Evolutionary conservation across 1,140 invertebrate genomes (phyloP), one percentile per base, ranked within the genome.

Genomic region (Mactra quadrangularis): DNA sequence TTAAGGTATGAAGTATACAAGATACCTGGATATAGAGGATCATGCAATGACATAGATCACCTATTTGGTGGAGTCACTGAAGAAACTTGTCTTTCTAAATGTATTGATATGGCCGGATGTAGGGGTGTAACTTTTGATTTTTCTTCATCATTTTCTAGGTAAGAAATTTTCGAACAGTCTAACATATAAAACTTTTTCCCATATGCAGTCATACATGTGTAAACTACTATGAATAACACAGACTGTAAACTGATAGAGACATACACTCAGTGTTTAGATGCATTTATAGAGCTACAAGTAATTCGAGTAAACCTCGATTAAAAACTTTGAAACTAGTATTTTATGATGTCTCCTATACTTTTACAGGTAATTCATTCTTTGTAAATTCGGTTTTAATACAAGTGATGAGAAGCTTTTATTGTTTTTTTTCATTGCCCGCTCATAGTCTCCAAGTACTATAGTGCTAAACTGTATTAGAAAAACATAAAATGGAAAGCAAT

Each of bases 31-130:
- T 41, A 71, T 22, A 52, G 47, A 35, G 68, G 68, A 1, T 31
- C 29, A 7, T 71, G 68, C 31, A 22, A 25, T 1, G 29, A 71
- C 17, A 50, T 71, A 19, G 9, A 22, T 15, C 17, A 3, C 17
- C 19, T 53, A 4, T 31, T 27, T 9, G 68, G 68, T 11, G 27
- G 27, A 3, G 47, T 71, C 6, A 33, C 19, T 3, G 1, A 47
- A 25, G 47, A 31, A 3, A 47, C 19, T 33, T 71, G 68, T 55
- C 11, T 71, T 3, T 1, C 17, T 41, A 71, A 55, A 22, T 71
- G 68, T 35, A 27, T 71, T 3, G 68, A 71, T n/a, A 71, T 71
- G 22, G 29, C 3, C 17, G 13, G 22, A 15, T 71, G 68, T n/a
- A 71, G 68, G n/a, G 68, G 68, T 2, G 47, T 71, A 11, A 71